These are phyloP conservation scores for Aptenodytes forsteri DNA, from an alignment of 2,113 vertebrate species.

Conservation along the genomic window DNA sequence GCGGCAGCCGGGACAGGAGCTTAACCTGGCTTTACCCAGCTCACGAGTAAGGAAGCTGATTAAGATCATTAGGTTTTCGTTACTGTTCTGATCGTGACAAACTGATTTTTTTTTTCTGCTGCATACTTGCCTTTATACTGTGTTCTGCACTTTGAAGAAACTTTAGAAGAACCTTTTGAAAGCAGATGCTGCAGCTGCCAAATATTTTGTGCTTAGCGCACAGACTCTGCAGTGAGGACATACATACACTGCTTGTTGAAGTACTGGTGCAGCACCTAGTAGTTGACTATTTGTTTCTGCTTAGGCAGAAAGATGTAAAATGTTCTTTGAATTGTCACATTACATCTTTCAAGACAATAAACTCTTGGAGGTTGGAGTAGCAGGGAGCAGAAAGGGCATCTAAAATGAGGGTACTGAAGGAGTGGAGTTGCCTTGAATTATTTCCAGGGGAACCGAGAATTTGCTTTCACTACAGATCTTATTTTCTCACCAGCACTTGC, in stretches of 20 bases:
- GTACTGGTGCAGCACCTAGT: background rate
- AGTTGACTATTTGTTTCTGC: background rate
- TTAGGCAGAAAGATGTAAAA: background rate
- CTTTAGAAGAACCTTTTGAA: background rate
- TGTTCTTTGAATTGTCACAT: background rate
- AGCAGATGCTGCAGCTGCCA: background rate
- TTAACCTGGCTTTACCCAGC: background rate
- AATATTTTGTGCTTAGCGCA: background rate
- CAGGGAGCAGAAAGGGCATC: background rate
- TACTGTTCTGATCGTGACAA: background rate
- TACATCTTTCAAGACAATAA: background rate
- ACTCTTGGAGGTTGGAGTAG: background rate
- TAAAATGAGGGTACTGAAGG: background rate
- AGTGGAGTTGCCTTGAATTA: background rate
- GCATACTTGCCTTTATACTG: background rate
- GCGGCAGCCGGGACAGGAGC: accelerated
- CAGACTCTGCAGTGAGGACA: background rate
- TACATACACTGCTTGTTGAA: background rate
- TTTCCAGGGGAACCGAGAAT: background rate
- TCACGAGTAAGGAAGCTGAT: background rate
- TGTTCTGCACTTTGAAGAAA: background rate
- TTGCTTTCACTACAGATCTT: background rate
- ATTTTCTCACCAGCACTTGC: background rate
- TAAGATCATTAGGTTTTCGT: background rate
- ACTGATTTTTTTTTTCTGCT: background rate